Evolutionary conservation across 37 sponge, comb jelly and placozoan genomes (phyloP), one percentile per base, ranked within the genome.

Genomic region (Mnemiopsis leidyi): DNA sequence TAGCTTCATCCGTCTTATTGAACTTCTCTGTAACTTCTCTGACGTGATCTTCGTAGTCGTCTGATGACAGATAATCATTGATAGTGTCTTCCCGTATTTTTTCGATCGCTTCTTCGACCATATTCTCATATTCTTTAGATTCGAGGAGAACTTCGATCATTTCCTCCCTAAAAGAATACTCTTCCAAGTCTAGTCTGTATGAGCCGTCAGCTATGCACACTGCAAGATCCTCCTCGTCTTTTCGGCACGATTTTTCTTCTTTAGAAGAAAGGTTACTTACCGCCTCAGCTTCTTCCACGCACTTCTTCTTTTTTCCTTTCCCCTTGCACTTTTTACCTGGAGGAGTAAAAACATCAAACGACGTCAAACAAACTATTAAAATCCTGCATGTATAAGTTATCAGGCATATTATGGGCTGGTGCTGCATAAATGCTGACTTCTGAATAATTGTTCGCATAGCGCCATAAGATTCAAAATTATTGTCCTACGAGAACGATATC

Each of bases 41-140:
- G 35, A 77, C 33, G 79, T 77, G 79, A 0, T 16, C 3, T 36
- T 77, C 35, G 36, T 34, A 77, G 9, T 77, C 79, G 16, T 77
- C 32, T 5, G 79, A 77, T 16, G 33, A 39, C 48, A 85, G 16
- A 61, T 39, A 85, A 0, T 85, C 90, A 0, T 37, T 7, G 90
- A 85, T 23, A 3, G 39, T 85, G 0, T 18, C 35, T 23, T 85
- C 90, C 1, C 25, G n/a, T 18, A 77, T 34, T 1, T 28, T 32
- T 0, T 85, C 90, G 26, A 85, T 29, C 35, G 33, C 90, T 28
- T 35, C 25, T 21, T 85, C 26, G 1, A 85, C 39, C 90, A 85
- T 85, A 36, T 85, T 85, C 90, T 85, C 39, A 26, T 85, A 85
- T 23, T 38, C 90, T 25, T 85, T 85, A 0, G 90, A 85, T 0